These are phyloP conservation scores for Drosophila ogumai DNA, from an alignment of 1,140 invertebrate species.

Conservation along the genomic window DNA sequence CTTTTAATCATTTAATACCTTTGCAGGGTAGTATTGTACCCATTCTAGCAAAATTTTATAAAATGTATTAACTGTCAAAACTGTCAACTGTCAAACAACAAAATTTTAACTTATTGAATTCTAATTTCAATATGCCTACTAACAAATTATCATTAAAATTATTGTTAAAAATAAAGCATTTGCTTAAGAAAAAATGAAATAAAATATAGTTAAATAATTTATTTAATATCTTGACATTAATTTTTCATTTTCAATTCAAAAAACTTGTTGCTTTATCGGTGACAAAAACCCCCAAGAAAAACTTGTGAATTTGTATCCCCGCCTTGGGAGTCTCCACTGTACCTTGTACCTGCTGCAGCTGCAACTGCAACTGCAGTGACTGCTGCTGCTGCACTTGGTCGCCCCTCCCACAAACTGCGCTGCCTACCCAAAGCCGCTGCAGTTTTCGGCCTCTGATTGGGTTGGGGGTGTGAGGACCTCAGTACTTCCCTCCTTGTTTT, in stretches of 20 bases:
- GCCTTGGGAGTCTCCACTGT: constrained; percentile 20
- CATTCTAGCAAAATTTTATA: too few relatives aligned
- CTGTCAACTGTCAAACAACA: too few relatives aligned
- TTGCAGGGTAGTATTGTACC: too few relatives aligned
- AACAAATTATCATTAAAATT: too few relatives aligned
- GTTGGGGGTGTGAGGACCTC: neutral
- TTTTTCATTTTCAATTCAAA: too few relatives aligned
- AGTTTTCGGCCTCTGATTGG: constrained; percentile 29
- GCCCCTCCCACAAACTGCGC: constrained; percentile 65
- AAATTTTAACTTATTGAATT: too few relatives aligned
- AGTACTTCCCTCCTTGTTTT: neutral
- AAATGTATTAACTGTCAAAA: too few relatives aligned
- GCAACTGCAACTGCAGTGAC: neutral
- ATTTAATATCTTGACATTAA: too few relatives aligned
- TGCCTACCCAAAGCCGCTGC: constrained; percentile 18
- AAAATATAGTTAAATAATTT: too few relatives aligned
- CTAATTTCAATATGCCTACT: too few relatives aligned
- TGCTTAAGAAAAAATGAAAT: too few relatives aligned
- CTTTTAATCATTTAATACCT: neutral
- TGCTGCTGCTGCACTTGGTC: constrained; percentile 13
- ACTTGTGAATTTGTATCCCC: neutral
- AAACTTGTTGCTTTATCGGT: neutral
- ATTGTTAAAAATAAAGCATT: too few relatives aligned
- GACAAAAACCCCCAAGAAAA: neutral
- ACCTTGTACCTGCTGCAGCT: constrained; percentile 19